Evolutionary conservation across 2,113 vertebrate species (phyloP).

Genomic region (Daubentonia madagascariensis): DNA sequence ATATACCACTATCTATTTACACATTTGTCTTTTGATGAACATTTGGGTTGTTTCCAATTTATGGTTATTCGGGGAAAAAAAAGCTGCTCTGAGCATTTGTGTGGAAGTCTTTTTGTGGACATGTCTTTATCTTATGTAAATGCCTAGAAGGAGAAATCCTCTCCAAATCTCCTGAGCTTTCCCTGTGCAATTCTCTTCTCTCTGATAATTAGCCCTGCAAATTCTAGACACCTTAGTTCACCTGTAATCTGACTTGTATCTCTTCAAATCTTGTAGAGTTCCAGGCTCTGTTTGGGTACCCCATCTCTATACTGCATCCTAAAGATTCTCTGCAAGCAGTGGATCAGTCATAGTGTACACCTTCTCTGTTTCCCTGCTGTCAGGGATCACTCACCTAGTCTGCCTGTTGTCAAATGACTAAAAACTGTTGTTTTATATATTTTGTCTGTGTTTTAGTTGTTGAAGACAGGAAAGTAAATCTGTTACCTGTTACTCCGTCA

Average conservation of each 20-base stretch:
- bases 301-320: fast-evolving
- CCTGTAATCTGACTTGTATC: background rate
- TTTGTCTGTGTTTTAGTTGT: background rate
- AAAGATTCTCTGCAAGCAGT: fast-evolving
- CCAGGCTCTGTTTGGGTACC: background rate
- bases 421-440: background rate
- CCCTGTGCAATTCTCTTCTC: background rate
- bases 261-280: background rate
- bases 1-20: background rate
- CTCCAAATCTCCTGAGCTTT: background rate
- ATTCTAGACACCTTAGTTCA: background rate
- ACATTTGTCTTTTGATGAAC: background rate
- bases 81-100: background rate
- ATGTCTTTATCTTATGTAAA: background rate
- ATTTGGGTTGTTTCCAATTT: background rate
- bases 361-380: background rate
- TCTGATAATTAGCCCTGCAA: background rate
- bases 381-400: background rate
- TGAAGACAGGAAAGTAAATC: background rate
- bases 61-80: background rate
- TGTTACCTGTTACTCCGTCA: background rate
- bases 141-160: background rate
- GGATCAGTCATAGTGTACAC: fast-evolving
- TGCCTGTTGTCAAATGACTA: background rate
- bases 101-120: background rate